Percentiles rank a stretch among this genome's conserved stretches.
These are phyloP conservation scores for Oryzias javanicus DNA, from an alignment of 2,113 vertebrate genomes.

Conservation along the genomic window DNA sequence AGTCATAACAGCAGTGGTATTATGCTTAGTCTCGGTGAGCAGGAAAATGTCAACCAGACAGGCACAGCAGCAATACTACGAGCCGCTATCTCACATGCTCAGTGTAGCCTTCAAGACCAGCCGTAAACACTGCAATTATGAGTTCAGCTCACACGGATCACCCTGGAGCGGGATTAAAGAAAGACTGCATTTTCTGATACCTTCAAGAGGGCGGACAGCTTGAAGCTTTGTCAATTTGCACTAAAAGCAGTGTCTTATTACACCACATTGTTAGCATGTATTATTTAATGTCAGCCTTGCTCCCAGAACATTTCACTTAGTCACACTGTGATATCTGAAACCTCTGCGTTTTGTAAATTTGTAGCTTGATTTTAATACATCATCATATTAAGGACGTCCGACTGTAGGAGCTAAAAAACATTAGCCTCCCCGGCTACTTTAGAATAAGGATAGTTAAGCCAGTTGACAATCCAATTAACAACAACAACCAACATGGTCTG, in stretches of 20 bases:
- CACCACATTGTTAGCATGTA: slow-evolving; percentile 28
- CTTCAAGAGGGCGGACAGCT: slow-evolving; percentile 45
- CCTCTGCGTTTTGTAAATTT: neutral
- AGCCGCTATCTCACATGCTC: slow-evolving; percentile 50
- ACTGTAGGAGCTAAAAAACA: slow-evolving; percentile 14
- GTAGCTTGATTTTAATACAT: slow-evolving; percentile 4
- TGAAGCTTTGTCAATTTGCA: slow-evolving; percentile 35
- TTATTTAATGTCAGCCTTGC: slow-evolving; percentile 11
- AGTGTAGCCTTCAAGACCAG: slow-evolving; percentile 61
- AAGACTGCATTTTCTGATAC: slow-evolving; percentile 58
- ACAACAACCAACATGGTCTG: slow-evolving; percentile 59
- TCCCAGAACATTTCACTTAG: slow-evolving; percentile 7
- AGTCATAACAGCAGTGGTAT: slow-evolving; percentile 74
- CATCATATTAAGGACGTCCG: slow-evolving; percentile 21
- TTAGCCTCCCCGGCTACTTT: slow-evolving; percentile 21
- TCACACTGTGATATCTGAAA: neutral
- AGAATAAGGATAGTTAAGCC: slow-evolving; percentile 44
- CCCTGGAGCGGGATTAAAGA: slow-evolving; percentile 39
- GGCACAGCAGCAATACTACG: slow-evolving; percentile 59
- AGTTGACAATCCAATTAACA: slow-evolving; percentile 64
- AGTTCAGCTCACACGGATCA: slow-evolving; percentile 54
- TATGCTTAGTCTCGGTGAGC: slow-evolving; percentile 71
- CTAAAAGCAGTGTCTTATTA: slow-evolving; percentile 41
- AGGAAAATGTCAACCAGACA: slow-evolving; percentile 72
- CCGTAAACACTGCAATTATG: slow-evolving; percentile 68